Percentiles rank a stretch among this genome's conserved stretches.
phyloP scores from a whole-genome alignment of 2,797 vertebrate species.

The Dipus sagitta region DNA sequence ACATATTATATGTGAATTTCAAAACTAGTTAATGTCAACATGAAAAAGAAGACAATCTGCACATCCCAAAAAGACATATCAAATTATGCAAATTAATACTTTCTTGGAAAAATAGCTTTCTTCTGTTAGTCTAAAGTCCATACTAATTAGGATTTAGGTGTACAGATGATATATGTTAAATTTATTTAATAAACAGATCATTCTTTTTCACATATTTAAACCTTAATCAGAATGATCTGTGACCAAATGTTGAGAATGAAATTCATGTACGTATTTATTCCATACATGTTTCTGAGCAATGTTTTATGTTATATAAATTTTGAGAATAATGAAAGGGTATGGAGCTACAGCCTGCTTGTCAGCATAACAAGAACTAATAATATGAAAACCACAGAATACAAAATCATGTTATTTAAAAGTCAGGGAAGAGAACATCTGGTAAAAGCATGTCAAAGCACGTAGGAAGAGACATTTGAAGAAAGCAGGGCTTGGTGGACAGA shows the following conservation, averaged over 20 bases:
- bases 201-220: slow-evolving; percentile 37
- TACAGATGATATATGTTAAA: slow-evolving; percentile 7
- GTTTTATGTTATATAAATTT: slow-evolving; percentile 9
- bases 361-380: not conserved
- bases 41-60: slow-evolving; percentile 3
- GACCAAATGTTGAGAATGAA: not conserved
- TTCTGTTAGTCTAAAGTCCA: slow-evolving; percentile 49
- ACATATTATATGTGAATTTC: slow-evolving; percentile 56
- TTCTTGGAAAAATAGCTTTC: slow-evolving; percentile 41
- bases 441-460: not conserved
- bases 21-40: slow-evolving; percentile 55
- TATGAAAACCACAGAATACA: not conserved
- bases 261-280: not conserved
- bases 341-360: not conserved
- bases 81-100: not conserved
- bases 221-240: slow-evolving; percentile 23
- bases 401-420: not conserved
- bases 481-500: not conserved
- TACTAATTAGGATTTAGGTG: slow-evolving; percentile 34
- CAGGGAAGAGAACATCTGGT: not conserved
- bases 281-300: not conserved
- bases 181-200: slow-evolving; percentile 38
- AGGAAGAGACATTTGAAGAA: not conserved
- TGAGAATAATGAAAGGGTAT: not conserved
- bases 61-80: slow-evolving; percentile 43